Conservation (phyloP, 2,797 vertebrate species). For the Anniella stebbinsi region DNA sequence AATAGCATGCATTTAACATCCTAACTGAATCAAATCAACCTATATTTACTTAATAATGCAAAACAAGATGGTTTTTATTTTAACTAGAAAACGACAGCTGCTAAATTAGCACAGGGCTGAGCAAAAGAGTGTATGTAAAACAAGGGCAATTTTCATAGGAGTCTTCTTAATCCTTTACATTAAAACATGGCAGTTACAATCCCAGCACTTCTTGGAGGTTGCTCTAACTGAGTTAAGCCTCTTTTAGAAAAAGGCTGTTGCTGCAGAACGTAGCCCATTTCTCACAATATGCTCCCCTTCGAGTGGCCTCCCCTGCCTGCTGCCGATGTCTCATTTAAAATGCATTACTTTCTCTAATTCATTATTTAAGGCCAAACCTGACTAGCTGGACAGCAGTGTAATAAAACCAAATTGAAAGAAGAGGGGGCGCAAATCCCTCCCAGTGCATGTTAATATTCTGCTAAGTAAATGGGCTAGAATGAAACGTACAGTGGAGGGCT, state of each 20-base stretch:
- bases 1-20: not conserved
- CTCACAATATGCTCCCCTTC: conserved; percentile 60
- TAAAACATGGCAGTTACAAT: conserved; percentile 72
- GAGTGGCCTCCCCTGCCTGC: conserved; percentile 39
- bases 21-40: not conserved
- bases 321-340: conserved; percentile 52
- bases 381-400: conserved; percentile 40
- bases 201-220: conserved; percentile 68
- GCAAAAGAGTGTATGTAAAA: conserved; percentile 69
- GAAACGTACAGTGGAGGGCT: not conserved
- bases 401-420: conserved; percentile 29
- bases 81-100: conserved; percentile 41
- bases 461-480: conserved; percentile 30
- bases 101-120: conserved; percentile 68
- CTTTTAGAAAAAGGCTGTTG: conserved; percentile 64
- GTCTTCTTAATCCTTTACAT: conserved; percentile 74
- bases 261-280: conserved; percentile 64
- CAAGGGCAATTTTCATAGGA: conserved; percentile 74
- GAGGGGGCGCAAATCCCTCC: conserved; percentile 31
- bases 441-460: conserved; percentile 46
- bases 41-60: not conserved
- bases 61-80: not conserved
- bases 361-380: conserved; percentile 62
- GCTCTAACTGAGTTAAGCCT: conserved; percentile 74
- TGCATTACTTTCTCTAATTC: conserved; percentile 59